Evolutionary conservation across 2,797 vertebrate genomes (phyloP).

Genomic region (Benthosema pterotum): DNA sequence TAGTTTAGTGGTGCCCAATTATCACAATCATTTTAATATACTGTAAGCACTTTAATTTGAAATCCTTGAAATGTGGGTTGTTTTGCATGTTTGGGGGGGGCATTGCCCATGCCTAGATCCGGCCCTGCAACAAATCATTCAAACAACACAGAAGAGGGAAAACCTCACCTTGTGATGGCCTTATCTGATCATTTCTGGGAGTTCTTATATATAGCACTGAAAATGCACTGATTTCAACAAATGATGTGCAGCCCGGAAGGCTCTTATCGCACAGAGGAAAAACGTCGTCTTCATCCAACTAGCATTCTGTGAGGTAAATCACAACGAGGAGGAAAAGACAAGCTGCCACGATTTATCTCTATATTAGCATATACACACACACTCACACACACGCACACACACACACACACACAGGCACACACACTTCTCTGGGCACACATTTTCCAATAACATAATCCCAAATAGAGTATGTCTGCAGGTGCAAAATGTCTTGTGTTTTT

Average conservation of each 20-base stretch:
- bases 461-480: too few species aligned
- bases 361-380: slow-evolving; percentile 45
- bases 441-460: too few species aligned
- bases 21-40: too few species aligned
- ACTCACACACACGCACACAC: slow-evolving; percentile 36
- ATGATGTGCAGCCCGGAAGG: slow-evolving; percentile 27
- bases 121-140: slow-evolving; percentile 26
- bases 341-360: slow-evolving; percentile 49
- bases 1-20: too few species aligned
- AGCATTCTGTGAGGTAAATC: slow-evolving; percentile 39
- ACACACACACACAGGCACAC: slow-evolving; percentile 8
- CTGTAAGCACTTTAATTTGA: too few species aligned
- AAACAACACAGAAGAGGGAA: slow-evolving; percentile 17
- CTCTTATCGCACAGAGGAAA: slow-evolving; percentile 28
- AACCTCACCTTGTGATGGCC: slow-evolving; percentile 22
- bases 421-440: too few species aligned
- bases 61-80: too few species aligned
- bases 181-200: slow-evolving; percentile 17
- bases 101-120: too few species aligned
- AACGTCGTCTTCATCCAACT: slow-evolving; percentile 24
- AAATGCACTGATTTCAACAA: slow-evolving; percentile 24
- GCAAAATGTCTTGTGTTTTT: too few species aligned
- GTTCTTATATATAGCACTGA: slow-evolving; percentile 4
- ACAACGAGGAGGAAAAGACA: slow-evolving; percentile 50
- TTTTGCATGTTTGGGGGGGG: too few species aligned